Evolutionary conservation across 1,140 invertebrate genomes (phyloP).

Genomic region (Rhynchophorus ferrugineus): DNA sequence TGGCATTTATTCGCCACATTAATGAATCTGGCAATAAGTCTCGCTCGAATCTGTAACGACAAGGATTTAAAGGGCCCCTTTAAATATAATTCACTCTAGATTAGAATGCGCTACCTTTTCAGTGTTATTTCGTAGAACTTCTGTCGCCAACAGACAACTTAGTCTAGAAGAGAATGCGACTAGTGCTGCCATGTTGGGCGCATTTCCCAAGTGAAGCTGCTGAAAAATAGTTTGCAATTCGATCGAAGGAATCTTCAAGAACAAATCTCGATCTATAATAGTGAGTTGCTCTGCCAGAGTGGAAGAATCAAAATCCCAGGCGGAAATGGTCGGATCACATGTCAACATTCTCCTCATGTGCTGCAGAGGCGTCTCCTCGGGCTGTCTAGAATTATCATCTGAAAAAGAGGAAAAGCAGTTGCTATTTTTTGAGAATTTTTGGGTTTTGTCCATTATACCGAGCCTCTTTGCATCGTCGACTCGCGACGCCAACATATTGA

Average conservation of each 20-base stretch:
- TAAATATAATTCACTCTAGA: slow-evolving; percentile 1
- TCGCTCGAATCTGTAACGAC: slow-evolving; percentile 41
- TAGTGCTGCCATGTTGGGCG: slow-evolving; percentile 46
- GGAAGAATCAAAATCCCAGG: slow-evolving; percentile 48
- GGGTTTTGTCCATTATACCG: slow-evolving; percentile 5
- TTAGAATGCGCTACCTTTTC: slow-evolving; percentile 32
- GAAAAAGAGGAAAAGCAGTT: not conserved
- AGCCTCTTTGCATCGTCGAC: slow-evolving; percentile 3
- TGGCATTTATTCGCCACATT: slow-evolving; percentile 48
- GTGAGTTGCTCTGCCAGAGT: slow-evolving; percentile 47
- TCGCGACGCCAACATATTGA: slow-evolving; percentile 9
- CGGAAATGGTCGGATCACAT: slow-evolving; percentile 40
- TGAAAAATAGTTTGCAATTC: slow-evolving; percentile 43
- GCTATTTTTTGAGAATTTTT: not conserved
- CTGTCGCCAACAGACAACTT: slow-evolving; percentile 43
- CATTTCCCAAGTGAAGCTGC: slow-evolving; percentile 43
- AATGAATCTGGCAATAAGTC: slow-evolving; percentile 46
- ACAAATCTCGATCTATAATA: slow-evolving; percentile 48
- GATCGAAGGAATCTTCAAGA: slow-evolving; percentile 41
- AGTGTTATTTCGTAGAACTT: slow-evolving; percentile 41
- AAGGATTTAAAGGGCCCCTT: not conserved
- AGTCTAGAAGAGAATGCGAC: slow-evolving; percentile 49
- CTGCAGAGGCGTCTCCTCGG: slow-evolving; percentile 30
- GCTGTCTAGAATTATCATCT: slow-evolving; percentile 3
- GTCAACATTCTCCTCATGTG: slow-evolving; percentile 35